Conservation (phyloP, 1,140 invertebrate genomes). For the Caenorhabditis brenneri region DNA sequence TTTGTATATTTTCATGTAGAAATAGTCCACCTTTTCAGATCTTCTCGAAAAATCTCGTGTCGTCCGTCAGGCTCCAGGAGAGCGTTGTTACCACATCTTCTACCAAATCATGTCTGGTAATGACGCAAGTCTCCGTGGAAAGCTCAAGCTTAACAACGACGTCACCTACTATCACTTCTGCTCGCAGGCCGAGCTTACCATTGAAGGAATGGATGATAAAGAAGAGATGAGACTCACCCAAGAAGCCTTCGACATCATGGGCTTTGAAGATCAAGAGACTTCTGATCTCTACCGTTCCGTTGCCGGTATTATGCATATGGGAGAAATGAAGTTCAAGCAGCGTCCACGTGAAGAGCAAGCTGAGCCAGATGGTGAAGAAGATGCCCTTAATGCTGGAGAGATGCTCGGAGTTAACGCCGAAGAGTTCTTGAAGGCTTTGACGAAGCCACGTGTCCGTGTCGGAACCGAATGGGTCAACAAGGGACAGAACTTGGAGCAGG, state of each 20-base stretch:
- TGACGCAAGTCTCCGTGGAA: conserved; percentile 78
- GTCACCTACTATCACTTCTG: conserved; percentile 77
- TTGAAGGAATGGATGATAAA: conserved; percentile 92
- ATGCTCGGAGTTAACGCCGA: conserved; percentile 75
- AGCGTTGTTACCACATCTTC: conserved; percentile 99
- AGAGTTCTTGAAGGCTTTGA: conserved; percentile 75
- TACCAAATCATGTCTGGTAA: conserved; percentile 99
- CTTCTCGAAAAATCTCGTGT: conserved; percentile 99
- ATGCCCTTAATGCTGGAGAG: conserved; percentile 75
- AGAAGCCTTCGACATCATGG: conserved; percentile 97
- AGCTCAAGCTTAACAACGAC: conserved; percentile 69
- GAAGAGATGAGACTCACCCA: conserved; percentile 90
- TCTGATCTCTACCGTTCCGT: conserved; percentile 94
- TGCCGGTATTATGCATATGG: conserved; percentile 94
- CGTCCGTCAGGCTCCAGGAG: conserved; percentile 94
- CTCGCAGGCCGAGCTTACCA: conserved; percentile 94
- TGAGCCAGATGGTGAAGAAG: conserved; percentile 87
- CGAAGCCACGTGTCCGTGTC: conserved; percentile 77
- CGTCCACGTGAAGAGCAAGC: conserved; percentile 99
- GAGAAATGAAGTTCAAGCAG: conserved; percentile 95
- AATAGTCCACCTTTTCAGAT: conserved; percentile 77
- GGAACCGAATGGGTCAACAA: conserved; percentile 77
- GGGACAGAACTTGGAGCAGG: conserved; percentile 80
- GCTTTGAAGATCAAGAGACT: conserved; percentile 94
- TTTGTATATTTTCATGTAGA: too few species aligned